Conservation (phyloP, 1,140 invertebrate genomes). For the Aphelenchoides besseyi region DNA sequence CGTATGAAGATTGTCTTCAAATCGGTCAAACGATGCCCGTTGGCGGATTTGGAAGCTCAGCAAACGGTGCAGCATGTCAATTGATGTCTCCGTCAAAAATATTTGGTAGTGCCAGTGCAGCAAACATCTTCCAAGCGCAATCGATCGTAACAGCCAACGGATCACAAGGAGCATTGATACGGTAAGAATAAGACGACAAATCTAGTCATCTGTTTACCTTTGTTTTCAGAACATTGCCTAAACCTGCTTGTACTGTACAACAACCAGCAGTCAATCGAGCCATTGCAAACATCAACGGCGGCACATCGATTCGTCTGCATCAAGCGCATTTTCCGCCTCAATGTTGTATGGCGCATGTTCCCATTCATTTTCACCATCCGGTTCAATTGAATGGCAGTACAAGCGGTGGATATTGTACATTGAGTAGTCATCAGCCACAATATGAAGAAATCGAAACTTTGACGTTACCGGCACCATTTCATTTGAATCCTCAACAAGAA, state of each 20-base stretch:
- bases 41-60: not conserved
- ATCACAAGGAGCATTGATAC: not conserved
- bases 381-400: not conserved
- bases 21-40: not conserved
- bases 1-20: not conserved
- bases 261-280: not conserved
- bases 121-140: not conserved
- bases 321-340: slow-evolving; percentile 5
- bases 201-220: no score
- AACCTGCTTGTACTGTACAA: not conserved
- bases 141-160: not conserved
- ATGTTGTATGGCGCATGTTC: not conserved
- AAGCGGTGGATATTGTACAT: not conserved
- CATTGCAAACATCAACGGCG: no score
- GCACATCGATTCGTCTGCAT: slow-evolving; percentile 12
- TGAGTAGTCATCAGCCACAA: slow-evolving; percentile 3
- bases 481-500: no score
- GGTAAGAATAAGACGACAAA: not conserved
- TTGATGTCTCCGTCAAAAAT: not conserved
- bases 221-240: slow-evolving; percentile 2
- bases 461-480: no score
- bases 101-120: not conserved
- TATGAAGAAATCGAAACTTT: slow-evolving; percentile 1
- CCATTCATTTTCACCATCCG: not conserved
- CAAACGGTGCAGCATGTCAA: not conserved